phyloP scores from a whole-genome alignment of 1,140 invertebrate genomes.

The Carposina sasakii region DNA sequence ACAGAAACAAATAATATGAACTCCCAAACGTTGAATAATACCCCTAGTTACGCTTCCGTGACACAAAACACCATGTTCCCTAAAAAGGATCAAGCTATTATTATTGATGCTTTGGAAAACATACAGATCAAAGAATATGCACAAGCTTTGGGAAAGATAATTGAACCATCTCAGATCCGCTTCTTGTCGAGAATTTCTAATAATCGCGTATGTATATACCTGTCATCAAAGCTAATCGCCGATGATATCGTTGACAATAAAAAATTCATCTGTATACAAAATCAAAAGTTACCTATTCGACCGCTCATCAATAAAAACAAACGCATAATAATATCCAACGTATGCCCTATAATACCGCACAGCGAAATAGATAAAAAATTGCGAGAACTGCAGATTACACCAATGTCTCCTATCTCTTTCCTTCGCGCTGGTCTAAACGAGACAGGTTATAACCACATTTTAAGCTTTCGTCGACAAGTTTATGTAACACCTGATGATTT shows the following conservation, averaged over 20 bases:
- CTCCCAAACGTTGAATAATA: no score
- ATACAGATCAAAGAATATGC: constrained; percentile 17
- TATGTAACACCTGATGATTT: no score
- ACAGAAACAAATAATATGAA: no score
- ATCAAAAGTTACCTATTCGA: constrained; percentile 16
- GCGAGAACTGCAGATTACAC: no score
- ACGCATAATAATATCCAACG: constrained; percentile 25
- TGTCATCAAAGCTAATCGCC: constrained; percentile 20
- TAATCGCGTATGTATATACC: constrained; percentile 17
- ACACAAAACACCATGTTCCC: constrained; percentile 14
- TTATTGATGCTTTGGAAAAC: constrained; percentile 18
- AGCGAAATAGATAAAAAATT: no score
- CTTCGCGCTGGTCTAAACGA: no score
- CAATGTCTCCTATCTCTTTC: no score
- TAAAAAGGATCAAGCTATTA: constrained; percentile 20
- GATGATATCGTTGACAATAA: constrained; percentile 15
- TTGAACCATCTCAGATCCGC: constrained; percentile 11
- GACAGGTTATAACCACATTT: no score
- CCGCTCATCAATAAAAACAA: constrained; percentile 25
- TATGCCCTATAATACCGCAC: no score
- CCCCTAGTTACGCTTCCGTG: constrained; percentile 22
- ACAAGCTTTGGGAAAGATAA: constrained; percentile 9
- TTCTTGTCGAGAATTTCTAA: constrained; percentile 25
- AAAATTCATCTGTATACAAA: constrained; percentile 10
- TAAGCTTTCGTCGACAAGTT: no score